Percentiles rank a stretch among this genome's conserved stretches.
phyloP scores from a whole-genome alignment of 2,113 vertebrate genomes.

The Hypomesus transpacificus region DNA sequence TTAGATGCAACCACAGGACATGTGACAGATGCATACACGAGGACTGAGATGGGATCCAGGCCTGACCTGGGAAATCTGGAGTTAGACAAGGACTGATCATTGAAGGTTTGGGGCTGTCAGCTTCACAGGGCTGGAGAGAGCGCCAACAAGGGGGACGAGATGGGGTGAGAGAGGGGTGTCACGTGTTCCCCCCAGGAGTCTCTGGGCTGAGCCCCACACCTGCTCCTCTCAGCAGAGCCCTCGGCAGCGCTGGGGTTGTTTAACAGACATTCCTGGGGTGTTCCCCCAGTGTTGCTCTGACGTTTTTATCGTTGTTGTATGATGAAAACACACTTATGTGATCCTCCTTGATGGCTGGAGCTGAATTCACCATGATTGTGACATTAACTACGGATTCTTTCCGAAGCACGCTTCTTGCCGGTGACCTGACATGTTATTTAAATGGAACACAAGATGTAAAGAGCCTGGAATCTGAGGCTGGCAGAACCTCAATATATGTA shows the following conservation, averaged over 20 bases:
- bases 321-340: constrained; percentile 23
- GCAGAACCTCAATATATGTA: constrained; percentile 39
- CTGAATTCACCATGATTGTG: constrained; percentile 61
- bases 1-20: constrained; percentile 41
- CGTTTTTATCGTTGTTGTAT: not conserved
- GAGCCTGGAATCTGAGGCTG: constrained; percentile 36
- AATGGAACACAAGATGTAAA: constrained; percentile 40
- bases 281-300: constrained; percentile 10
- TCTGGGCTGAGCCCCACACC: constrained; percentile 20
- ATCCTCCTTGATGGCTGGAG: constrained; percentile 36
- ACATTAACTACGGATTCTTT: constrained; percentile 68
- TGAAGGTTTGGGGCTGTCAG: constrained; percentile 64
- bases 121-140: constrained; percentile 57
- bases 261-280: constrained; percentile 8
- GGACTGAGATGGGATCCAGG: constrained; percentile 49
- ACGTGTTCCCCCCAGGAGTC: not conserved
- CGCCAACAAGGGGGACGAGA: constrained; percentile 48
- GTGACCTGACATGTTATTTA: constrained; percentile 51
- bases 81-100: constrained; percentile 60
- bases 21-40: constrained; percentile 42
- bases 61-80: constrained; percentile 53
- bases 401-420: constrained; percentile 38
- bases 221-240: constrained; percentile 23
- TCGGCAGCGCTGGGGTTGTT: constrained; percentile 9
- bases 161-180: constrained; percentile 35